These are phyloP conservation scores for Crypturellus undulatus DNA, from an alignment of 2,113 vertebrate genomes.

Conservation along the genomic window DNA sequence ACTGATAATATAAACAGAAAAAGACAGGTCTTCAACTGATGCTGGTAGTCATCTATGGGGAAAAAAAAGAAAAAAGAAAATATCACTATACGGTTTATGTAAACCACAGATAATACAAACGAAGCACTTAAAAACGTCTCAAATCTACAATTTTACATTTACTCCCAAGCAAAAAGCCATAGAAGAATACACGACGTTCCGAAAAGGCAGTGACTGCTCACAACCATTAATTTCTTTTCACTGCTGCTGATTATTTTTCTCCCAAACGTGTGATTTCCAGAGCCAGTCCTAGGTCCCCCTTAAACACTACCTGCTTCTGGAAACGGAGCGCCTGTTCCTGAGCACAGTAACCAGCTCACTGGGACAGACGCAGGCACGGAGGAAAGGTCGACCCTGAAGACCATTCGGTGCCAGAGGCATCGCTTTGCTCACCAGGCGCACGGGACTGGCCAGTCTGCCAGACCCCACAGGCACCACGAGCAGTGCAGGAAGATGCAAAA, in stretches of 20 bases:
- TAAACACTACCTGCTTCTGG: not conserved
- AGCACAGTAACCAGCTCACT: not conserved
- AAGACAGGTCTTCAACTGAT: not conserved
- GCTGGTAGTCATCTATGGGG: not conserved
- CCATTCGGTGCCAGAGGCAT: not conserved
- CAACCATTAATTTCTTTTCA: not conserved
- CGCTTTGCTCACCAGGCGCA: not conserved
- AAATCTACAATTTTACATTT: not conserved
- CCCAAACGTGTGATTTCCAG: not conserved
- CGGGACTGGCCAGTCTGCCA: not conserved
- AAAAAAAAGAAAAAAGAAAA: not conserved
- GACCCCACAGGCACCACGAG: not conserved
- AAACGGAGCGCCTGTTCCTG: not conserved
- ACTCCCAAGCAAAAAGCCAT: not conserved
- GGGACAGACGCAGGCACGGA: not conserved
- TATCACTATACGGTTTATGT: not conserved
- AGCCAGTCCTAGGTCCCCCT: not conserved
- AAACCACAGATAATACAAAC: not conserved
- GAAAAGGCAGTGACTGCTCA: not conserved
- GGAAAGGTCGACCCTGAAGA: not conserved
- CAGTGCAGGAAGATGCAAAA: not conserved
- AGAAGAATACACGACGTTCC: not conserved
- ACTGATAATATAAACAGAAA: not conserved
- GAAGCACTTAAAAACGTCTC: not conserved
- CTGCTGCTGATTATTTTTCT: no score